Conservation (phyloP, 2,888 invertebrate genomes). For the Julus scanicus region DNA sequence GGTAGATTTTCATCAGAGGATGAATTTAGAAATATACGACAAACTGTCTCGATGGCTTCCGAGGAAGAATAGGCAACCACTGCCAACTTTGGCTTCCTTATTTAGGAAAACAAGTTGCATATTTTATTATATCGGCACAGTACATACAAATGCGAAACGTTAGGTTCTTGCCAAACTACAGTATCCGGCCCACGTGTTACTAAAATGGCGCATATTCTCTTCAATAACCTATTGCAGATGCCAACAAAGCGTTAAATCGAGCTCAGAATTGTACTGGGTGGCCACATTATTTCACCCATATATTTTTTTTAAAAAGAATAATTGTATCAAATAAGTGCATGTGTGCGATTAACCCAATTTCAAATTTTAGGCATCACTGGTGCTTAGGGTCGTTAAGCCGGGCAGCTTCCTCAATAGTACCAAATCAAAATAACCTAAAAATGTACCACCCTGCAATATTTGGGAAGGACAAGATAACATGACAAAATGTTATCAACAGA, state of each 20-base stretch:
- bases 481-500: no score
- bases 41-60: not conserved
- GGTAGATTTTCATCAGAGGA: no score
- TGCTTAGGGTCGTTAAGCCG: not conserved
- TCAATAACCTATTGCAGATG: not conserved
- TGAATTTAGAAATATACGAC: not conserved
- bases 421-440: not conserved
- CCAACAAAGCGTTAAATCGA: not conserved
- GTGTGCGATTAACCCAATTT: not conserved
- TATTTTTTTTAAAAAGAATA: not conserved
- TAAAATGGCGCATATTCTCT: not conserved
- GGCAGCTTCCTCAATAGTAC: constrained; percentile 11
- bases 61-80: not conserved
- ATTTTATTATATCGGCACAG: not conserved
- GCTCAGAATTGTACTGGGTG: not conserved
- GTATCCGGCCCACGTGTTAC: not conserved
- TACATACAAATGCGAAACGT: not conserved
- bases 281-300: not conserved
- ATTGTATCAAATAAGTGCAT: not conserved
- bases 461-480: not conserved
- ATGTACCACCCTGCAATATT: not conserved
- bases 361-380: not conserved
- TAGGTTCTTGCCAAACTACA: not conserved
- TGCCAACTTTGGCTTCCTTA: not conserved
- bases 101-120: not conserved